Percentiles rank a stretch among this genome's conserved stretches.
These are phyloP conservation scores for Galaxea fascicularis DNA, from an alignment of 92 coral and sea anemone genomes.

Conservation along the genomic window DNA sequence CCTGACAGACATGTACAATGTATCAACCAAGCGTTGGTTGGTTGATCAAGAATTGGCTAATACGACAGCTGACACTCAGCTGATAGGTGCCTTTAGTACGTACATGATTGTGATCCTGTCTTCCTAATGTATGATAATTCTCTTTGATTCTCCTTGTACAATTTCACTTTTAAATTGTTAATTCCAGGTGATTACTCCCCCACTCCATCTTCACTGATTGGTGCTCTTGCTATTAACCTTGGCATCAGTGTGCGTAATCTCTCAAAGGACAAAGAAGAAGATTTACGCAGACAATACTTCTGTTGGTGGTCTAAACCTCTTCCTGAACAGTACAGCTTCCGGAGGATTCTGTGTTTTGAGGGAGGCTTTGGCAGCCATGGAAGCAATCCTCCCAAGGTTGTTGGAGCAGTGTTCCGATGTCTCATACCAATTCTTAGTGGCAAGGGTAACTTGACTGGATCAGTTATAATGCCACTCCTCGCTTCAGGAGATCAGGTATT, in stretches of 20 bases:
- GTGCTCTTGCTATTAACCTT: slow-evolving; percentile 76
- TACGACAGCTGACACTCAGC: no score
- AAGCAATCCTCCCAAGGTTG: slow-evolving; percentile 80
- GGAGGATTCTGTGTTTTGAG: slow-evolving; percentile 92
- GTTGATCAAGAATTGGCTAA: no score
- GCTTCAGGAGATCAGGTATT: slow-evolving; percentile 94
- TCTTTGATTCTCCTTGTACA: neutral
- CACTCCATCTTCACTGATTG: slow-evolving; percentile 88
- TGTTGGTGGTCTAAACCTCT: slow-evolving; percentile 99
- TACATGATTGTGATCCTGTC: no score
- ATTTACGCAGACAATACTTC: slow-evolving; percentile 82
- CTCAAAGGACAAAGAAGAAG: slow-evolving; percentile 93
- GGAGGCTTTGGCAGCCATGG: slow-evolving; percentile 85
- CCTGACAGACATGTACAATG: no score
- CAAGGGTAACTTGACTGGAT: slow-evolving; percentile 69
- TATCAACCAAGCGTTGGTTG: no score
- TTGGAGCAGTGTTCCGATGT: slow-evolving; percentile 96
- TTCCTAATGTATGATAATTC: no score
- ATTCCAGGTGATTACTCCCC: slow-evolving; percentile 90
- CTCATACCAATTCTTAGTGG: slow-evolving; percentile 84
- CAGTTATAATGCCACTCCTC: slow-evolving; percentile 93
- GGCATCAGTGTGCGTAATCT: slow-evolving; percentile 82
- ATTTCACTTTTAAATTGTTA: neutral
- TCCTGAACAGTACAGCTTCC: slow-evolving; percentile 78
- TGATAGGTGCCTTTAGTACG: no score